phyloP scores from a whole-genome alignment of 2,113 vertebrate genomes.

The Aplodontia rufa region DNA sequence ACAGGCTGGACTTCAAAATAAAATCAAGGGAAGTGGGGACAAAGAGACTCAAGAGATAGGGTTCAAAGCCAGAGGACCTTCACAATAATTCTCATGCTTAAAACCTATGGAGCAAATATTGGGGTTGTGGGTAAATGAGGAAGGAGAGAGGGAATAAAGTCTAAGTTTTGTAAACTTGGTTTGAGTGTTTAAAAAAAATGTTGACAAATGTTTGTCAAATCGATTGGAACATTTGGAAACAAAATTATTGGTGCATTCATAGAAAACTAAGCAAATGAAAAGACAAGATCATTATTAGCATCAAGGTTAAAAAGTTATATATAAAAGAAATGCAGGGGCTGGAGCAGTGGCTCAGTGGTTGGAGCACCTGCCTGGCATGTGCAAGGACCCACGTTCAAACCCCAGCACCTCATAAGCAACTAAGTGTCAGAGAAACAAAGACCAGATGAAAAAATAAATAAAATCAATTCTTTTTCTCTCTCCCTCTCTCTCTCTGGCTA shows the following conservation, averaged over 20 bases:
- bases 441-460: too few species aligned
- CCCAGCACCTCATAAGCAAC: too few species aligned
- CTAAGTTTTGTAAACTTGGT: neutral
- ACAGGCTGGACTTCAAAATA: neutral
- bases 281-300: neutral
- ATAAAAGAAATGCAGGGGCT: neutral
- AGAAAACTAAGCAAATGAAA: neutral
- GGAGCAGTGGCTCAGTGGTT: too few species aligned
- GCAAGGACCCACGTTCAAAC: too few species aligned
- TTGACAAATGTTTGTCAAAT: conserved; percentile 18
- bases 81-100: neutral
- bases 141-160: neutral
- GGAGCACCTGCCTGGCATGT: too few species aligned
- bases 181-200: neutral
- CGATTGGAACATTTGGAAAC: neutral
- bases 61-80: neutral
- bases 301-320: neutral
- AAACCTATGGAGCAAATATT: neutral
- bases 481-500: too few species aligned
- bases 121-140: too few species aligned
- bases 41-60: neutral
- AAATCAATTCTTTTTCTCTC: too few species aligned
- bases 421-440: too few species aligned
- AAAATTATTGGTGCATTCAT: neutral
- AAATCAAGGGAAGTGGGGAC: neutral